Percentiles rank a stretch among this genome's conserved stretches.
phyloP scores from a whole-genome alignment of 1,140 invertebrate species.

The Palaemon carinicauda region DNA sequence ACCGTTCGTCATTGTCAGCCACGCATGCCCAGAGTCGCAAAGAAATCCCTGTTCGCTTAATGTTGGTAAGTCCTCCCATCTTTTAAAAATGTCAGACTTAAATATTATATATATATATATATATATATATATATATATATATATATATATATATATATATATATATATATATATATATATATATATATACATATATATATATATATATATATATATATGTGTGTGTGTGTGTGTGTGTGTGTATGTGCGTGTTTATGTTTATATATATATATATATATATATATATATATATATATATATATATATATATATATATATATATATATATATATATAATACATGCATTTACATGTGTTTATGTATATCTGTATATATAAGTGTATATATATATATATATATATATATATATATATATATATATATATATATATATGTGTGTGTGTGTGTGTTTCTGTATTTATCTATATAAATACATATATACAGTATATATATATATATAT shows the following conservation, averaged over 20 bases:
- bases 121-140: not conserved
- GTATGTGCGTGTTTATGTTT: not conserved
- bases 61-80: not conserved
- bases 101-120: not conserved
- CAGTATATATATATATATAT: conserved; percentile 13
- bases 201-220: conserved; percentile 5
- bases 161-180: not conserved
- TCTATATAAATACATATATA: no score
- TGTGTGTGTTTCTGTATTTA: not conserved
- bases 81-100: not conserved
- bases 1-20: no score
- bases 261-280: conserved; percentile 14
- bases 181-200: not conserved
- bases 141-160: not conserved
- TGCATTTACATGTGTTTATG: no score
- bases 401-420: not conserved
- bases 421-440: not conserved
- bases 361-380: not conserved
- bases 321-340: conserved; percentile 5
- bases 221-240: not conserved
- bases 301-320: not conserved
- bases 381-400: conserved; percentile 14
- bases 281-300: not conserved
- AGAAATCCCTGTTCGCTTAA: no score
- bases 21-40: no score